A percentile compares a stretch with the other conserved stretches of the same genome.
phyloP scores from a whole-genome alignment of 2,797 vertebrate species.

The Thunnus albacares region DNA sequence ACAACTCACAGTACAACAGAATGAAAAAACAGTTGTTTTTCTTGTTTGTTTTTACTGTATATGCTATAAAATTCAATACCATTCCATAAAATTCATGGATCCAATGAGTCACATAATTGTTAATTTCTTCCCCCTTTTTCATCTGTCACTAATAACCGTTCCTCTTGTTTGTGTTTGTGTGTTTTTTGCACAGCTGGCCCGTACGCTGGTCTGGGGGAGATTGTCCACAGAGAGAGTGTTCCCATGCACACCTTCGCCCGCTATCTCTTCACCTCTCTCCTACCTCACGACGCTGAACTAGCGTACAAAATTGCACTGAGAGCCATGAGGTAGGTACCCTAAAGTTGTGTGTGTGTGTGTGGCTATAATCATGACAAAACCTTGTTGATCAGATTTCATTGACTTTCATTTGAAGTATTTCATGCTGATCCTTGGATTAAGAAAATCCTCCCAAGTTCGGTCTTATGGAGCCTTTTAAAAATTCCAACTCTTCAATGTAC shows the following conservation, averaged over 20 bases:
- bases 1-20: conserved; percentile 13
- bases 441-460: neutral
- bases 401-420: conserved; percentile 41
- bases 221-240: conserved; percentile 98
- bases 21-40: neutral
- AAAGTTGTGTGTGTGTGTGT: conserved; percentile 12
- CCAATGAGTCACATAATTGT: neutral
- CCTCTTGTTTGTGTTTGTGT: neutral
- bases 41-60: conserved; percentile 2
- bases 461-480: conserved; percentile 34
- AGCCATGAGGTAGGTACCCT: conserved; percentile 95
- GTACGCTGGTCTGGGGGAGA: conserved; percentile 97
- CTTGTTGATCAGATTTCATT: conserved; percentile 33
- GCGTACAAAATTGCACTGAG: conserved; percentile 99
- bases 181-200: conserved; percentile 89
- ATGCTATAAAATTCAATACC: neutral
- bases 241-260: conserved; percentile 99
- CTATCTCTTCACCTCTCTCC: conserved; percentile 99
- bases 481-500: conserved; percentile 1
- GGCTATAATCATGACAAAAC: conserved; percentile 28
- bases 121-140: conserved; percentile 1
- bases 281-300: conserved; percentile 99
- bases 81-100: conserved; percentile 4
- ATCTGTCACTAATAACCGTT: conserved; percentile 23
- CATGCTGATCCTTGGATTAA: conserved; percentile 17